Evolutionary conservation across 2,797 vertebrate genomes (phyloP), one percentile per base, ranked within the genome.

Genomic region (Notamacropus eugenii): DNA sequence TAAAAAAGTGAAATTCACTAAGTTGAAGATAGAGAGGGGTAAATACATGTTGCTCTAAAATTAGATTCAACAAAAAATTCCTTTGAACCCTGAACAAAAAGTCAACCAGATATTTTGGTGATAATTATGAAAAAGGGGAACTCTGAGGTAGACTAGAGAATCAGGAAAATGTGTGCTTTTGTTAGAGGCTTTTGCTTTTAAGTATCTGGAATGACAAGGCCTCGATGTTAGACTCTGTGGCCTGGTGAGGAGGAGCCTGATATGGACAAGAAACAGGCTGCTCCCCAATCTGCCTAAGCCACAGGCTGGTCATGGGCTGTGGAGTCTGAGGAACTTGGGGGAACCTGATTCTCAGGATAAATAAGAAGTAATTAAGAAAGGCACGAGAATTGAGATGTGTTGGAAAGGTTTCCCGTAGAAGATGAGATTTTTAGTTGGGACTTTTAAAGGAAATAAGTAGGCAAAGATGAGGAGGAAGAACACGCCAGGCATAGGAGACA

Each of bases 271-370:
- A 52, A 52, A 52, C 50, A 56, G 55, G 22, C n/a, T 40, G 16
- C 6, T 34, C 58, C 58, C 29, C 12, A 67, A 14, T 16, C 34
- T 40, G 58, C 11, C 58, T 16, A 6, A 34, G 16, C 14, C 62
- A 74, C 34, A n/a, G 62, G 5, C 5, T n/a, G 14, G 34, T n/a
- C 5, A 8, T 6, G 34, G 14, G 16, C 58, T 0, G 0, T 74
- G 16, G 34, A 74, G 16, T 74, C 14, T n/a, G 34, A 4, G 40
- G 34, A 67, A 67, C 62, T 67, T 12, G 1, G 34, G 34, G 16
- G 0, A 40, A 1, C 13, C 4, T 5, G 5, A 74, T 40, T 40
- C 62, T 67, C 67, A 40, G 14, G 16, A 74, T 40, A 74, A 74
- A 40, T 40, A 74, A 16, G 62, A 40, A 74, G n/a, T 40, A 74